A percentile compares a stretch with the other conserved stretches of the same genome.
Conservation (phyloP, 2,113 vertebrate species). For the Oreamnos americanus region DNA sequence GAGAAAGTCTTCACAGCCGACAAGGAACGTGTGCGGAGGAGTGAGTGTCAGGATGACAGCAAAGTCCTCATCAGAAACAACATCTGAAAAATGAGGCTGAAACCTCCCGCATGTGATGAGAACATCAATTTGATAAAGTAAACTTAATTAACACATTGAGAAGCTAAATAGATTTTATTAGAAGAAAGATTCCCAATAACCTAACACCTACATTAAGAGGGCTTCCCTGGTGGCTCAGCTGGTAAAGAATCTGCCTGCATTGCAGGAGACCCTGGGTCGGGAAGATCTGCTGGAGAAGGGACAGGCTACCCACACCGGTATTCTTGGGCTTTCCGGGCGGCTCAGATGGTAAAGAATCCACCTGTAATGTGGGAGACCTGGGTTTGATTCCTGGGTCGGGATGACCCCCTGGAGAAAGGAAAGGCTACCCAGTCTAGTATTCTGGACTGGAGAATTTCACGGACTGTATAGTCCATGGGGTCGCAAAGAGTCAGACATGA, state of each 20-base stretch:
- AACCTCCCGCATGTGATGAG: neutral
- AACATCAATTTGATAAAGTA: neutral
- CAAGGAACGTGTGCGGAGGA: fast-evolving
- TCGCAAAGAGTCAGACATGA: neutral
- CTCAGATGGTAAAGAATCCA: neutral
- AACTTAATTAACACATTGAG: neutral
- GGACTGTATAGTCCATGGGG: neutral
- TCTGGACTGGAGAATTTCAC: neutral
- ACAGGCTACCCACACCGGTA: neutral
- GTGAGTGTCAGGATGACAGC: fast-evolving
- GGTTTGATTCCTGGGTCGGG: neutral
- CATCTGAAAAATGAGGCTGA: fast-evolving
- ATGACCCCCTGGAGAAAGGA: neutral
- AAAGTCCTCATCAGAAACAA: neutral
- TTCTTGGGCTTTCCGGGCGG: neutral
- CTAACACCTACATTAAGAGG: neutral
- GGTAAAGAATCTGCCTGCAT: neutral
- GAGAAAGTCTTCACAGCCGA: fast-evolving
- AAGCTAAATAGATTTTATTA: neutral
- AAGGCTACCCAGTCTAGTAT: neutral
- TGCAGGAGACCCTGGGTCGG: neutral
- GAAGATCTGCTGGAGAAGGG: neutral
- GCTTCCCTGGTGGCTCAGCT: neutral
- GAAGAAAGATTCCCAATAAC: neutral
- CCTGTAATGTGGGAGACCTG: neutral